A percentile compares a stretch with the other conserved stretches of the same genome.
These are phyloP conservation scores for Penaeus monodon DNA, from an alignment of 2,888 invertebrate genomes.

Conservation along the genomic window DNA sequence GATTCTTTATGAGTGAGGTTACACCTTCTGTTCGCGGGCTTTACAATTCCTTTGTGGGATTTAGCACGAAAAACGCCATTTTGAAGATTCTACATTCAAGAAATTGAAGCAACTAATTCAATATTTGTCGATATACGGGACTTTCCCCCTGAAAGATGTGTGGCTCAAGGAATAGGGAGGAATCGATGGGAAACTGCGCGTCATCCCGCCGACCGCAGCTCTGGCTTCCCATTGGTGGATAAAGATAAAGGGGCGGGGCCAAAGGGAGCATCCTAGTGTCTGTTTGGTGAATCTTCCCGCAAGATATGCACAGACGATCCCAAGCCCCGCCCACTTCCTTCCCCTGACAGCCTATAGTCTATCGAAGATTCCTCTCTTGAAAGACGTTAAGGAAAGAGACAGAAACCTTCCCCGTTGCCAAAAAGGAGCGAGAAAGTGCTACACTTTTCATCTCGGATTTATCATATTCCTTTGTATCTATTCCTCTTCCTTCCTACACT, in stretches of 20 bases:
- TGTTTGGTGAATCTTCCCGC: constrained; percentile 46
- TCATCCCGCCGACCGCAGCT: background rate
- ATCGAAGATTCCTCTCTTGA: background rate
- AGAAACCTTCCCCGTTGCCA: too few species aligned
- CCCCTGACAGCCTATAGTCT: constrained; percentile 7
- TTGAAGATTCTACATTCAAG: too few species aligned
- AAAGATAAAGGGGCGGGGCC: constrained; percentile 43
- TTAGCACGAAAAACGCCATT: too few species aligned
- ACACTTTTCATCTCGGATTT: too few species aligned
- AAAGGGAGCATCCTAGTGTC: constrained; percentile 42
- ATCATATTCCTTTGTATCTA: background rate
- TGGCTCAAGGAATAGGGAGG: background rate
- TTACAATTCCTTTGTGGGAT: too few species aligned
- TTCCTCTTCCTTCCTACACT: background rate
- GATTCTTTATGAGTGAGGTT: too few species aligned
- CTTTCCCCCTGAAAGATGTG: too few species aligned
- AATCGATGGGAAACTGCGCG: background rate
- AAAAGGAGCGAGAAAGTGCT: too few species aligned
- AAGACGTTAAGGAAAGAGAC: too few species aligned
- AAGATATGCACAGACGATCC: constrained; percentile 25
- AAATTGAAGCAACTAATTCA: too few species aligned
- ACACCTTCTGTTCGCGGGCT: too few species aligned
- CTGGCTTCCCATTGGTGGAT: background rate
- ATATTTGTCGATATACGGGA: too few species aligned
- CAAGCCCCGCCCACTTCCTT: constrained; percentile 41